Evolutionary conservation across 2,113 vertebrate species (phyloP).

Genomic region (Typhlomys cinereus): DNA sequence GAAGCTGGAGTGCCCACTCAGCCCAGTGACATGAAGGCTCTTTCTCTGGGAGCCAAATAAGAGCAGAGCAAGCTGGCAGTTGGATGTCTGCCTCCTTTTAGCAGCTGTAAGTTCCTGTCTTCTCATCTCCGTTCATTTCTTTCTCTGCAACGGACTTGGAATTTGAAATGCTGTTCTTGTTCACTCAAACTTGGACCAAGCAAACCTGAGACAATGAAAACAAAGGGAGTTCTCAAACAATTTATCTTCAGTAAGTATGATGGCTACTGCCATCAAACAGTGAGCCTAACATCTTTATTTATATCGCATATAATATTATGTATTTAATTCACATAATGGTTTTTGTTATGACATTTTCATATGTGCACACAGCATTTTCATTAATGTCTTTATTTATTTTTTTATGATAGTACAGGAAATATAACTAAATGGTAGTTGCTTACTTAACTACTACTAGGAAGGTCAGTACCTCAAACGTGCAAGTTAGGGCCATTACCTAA

Average conservation of each 20-base stretch:
- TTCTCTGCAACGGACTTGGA: not conserved
- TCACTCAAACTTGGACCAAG: not conserved
- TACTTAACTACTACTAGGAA: not conserved
- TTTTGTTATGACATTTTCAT: not conserved
- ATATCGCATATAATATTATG: not conserved
- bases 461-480: not conserved
- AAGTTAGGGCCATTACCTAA: not conserved
- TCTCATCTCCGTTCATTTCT: not conserved
- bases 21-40: not conserved
- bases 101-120: not conserved
- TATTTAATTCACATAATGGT: not conserved
- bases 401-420: constrained; percentile 6
- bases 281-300: not conserved
- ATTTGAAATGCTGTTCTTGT: not conserved
- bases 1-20: rapidly evolving
- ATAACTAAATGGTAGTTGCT: not conserved
- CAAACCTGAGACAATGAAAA: not conserved
- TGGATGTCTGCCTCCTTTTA: not conserved
- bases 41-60: not conserved
- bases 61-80: not conserved
- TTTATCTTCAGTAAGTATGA: not conserved
- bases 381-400: not conserved
- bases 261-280: not conserved
- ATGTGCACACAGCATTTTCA: not conserved
- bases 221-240: not conserved